phyloP scores from a whole-genome alignment of 2,888 invertebrate species.

The Alsophila aescularia region DNA sequence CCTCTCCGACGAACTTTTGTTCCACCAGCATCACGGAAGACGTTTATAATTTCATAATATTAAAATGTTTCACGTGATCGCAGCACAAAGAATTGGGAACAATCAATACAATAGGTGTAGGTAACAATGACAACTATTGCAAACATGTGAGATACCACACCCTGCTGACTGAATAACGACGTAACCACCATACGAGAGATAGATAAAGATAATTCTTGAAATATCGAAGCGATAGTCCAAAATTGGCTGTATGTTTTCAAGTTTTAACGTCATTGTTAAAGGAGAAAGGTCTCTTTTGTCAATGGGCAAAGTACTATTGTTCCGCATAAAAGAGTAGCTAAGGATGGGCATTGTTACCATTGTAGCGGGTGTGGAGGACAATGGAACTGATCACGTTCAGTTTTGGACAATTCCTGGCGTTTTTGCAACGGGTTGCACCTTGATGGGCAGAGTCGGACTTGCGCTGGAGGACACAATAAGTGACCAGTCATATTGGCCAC shows the following conservation, averaged over 20 bases:
- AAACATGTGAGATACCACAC: conserved; percentile 78
- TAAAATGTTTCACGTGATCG: conserved; percentile 83
- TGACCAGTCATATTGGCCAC: too few species aligned
- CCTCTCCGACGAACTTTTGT: conserved; percentile 40
- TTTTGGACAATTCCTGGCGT: conserved; percentile 81
- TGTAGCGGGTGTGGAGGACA: conserved; percentile 82
- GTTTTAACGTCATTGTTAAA: conserved; percentile 24
- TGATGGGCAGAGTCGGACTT: conserved; percentile 63
- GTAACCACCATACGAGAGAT: conserved; percentile 28
- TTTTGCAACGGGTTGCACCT: conserved; percentile 84
- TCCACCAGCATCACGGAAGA: conserved; percentile 69
- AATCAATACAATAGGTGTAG: conserved; percentile 79
- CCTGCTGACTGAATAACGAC: conserved; percentile 38
- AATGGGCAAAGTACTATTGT: conserved; percentile 78
- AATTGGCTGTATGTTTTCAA: conserved; percentile 11
- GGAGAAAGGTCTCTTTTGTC: conserved; percentile 56
- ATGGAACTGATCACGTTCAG: conserved; percentile 75
- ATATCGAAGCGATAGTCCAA: conserved; percentile 7
- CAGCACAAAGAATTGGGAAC: conserved; percentile 70
- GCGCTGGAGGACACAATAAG: not conserved
- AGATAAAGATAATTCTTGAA: conserved; percentile 14
- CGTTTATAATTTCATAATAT: conserved; percentile 84
- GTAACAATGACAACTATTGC: conserved; percentile 82
- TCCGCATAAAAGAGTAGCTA: conserved; percentile 78
- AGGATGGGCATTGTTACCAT: conserved; percentile 79